Percentiles rank a stretch among this genome's conserved stretches.
Evolutionary conservation across 2,888 invertebrate species (phyloP).

Genomic region (Cheilosia pagana): DNA sequence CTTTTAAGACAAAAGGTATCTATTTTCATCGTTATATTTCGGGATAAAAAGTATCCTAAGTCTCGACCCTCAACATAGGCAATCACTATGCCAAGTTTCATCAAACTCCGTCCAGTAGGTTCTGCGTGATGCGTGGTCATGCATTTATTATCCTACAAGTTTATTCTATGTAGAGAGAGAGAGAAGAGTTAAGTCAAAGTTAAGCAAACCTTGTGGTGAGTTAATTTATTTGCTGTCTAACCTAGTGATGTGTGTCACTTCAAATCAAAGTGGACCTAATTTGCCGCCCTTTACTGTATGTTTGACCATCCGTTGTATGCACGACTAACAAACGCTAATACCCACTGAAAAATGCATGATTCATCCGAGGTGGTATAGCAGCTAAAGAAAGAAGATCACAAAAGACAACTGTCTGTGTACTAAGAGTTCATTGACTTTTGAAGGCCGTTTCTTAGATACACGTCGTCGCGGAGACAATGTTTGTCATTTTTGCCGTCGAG

Average conservation of each 20-base stretch:
- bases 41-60: too few relatives aligned
- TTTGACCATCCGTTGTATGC: conserved; percentile 9
- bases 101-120: too few relatives aligned
- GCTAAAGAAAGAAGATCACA: conserved; percentile 21
- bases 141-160: too few relatives aligned
- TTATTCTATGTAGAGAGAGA: too few relatives aligned
- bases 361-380: conserved; percentile 2
- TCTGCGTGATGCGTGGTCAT: too few relatives aligned
- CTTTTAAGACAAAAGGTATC: too few relatives aligned
- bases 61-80: too few relatives aligned
- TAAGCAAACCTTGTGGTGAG: not conserved
- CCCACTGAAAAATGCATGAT: conserved; percentile 36
- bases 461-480: conserved; percentile 27
- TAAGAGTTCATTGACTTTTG: conserved; percentile 71
- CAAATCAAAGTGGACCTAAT: not conserved
- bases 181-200: too few relatives aligned
- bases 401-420: conserved; percentile 9
- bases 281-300: conserved; percentile 34
- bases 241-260: too few relatives aligned
- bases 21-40: too few relatives aligned
- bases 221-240: not conserved
- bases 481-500: conserved; percentile 27
- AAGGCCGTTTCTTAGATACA: conserved; percentile 72
- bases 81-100: too few relatives aligned
- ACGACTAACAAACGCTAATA: conserved; percentile 36